Percentiles rank a stretch among this genome's conserved stretches.
Evolutionary conservation across 2,797 vertebrate genomes (phyloP).

Genomic region (Pipistrellus nathusii): DNA sequence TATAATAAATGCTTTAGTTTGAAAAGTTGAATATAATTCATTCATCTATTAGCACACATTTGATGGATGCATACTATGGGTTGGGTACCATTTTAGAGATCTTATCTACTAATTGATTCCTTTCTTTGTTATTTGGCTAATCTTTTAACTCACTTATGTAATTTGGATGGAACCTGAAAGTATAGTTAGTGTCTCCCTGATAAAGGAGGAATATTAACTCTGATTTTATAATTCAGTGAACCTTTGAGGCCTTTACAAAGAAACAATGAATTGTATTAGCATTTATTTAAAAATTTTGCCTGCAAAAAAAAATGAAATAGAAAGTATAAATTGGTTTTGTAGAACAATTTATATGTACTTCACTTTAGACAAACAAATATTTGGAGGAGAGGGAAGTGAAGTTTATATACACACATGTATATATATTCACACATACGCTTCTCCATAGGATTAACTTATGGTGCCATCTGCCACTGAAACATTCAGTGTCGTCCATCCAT

Average conservation of each 20-base stretch:
- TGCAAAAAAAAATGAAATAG: neutral
- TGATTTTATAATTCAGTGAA: neutral
- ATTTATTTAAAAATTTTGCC: slow-evolving; percentile 1
- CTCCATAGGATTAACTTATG: neutral
- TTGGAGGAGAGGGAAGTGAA: neutral
- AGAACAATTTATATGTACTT: neutral
- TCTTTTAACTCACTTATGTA: neutral
- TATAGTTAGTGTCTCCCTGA: neutral
- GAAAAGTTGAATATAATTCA: neutral
- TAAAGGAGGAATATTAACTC: slow-evolving; percentile 17
- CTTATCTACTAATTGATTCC: neutral
- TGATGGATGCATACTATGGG: neutral
- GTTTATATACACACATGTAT: neutral
- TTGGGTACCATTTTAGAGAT: neutral
- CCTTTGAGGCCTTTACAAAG: neutral
- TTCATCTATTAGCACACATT: neutral
- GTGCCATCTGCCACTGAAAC: neutral
- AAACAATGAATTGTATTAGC: neutral
- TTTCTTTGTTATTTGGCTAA: neutral
- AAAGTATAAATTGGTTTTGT: neutral
- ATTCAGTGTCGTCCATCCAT: neutral
- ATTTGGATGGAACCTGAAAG: neutral
- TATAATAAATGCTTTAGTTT: slow-evolving; percentile 13
- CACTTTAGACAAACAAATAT: neutral
- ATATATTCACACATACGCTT: neutral